Base-by-base conservation (phyloP, 2,888 invertebrate genomes). In the Dynastes grantii region DNA sequence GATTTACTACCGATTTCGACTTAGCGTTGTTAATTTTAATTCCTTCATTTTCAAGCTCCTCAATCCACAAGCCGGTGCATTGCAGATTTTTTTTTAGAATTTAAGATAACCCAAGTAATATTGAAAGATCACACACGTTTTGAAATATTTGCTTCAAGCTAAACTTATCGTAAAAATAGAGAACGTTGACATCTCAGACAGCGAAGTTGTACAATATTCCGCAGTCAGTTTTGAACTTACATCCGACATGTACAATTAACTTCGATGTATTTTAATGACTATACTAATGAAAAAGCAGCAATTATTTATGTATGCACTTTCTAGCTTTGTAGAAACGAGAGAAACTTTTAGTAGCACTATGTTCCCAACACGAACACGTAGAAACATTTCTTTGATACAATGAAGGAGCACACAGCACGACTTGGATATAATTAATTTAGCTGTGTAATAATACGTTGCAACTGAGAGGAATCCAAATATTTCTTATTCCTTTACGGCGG, bases 191-290 rank as follows among this genome's bases (percentile, higher is more conserved):
- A 67, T 11, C n/a, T 55, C 51, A 40, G 65, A 22, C 22, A 9
- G 49, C 76, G 22, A 67, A 76, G 71, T 27, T 32, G 29, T 79
- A 64, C 61, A 58, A 76, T 76, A 70, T 64, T 63, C 49, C 49
- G 27, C 63, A 13, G 53, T 61, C 58, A 76, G 29, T 70, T 68
- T 76, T 76, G 76, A 76, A 79, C 76, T 79, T 79, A 70, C 55
- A 51, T 63, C 49, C 51, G 76, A 70, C 76, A 76, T 76, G 76
- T 76, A 70, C 61, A 79, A 79, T 79, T 79, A 79, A 76, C 37
- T 40, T 67, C 70, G 58, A 63, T 76, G 71, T 76, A 76, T 37
- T 29, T 79, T 79, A 76, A 71, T 58, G 76, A 76, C 79, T 63
- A 22, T 22, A 11, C 58, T 68, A 70, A 76, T 49, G 79, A 71